These are phyloP conservation scores for Drosophila neotestacea DNA, from an alignment of 2,888 invertebrate species.

Conservation along the genomic window DNA sequence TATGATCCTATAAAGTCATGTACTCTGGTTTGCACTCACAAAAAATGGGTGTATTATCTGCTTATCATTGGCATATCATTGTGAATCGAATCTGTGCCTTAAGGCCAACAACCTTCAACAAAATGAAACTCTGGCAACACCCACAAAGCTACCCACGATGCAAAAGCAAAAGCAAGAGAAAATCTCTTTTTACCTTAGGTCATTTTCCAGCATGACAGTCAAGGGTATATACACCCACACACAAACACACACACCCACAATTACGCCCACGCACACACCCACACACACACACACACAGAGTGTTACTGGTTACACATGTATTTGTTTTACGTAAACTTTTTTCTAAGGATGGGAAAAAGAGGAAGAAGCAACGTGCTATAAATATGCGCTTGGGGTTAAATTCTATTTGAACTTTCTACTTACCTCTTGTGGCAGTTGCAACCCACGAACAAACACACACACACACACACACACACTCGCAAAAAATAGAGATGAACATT, in stretches of 20 bases:
- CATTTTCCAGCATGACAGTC: slow-evolving; percentile 67
- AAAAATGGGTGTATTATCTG: slow-evolving; percentile 16
- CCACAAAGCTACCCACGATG: slow-evolving; percentile 32
- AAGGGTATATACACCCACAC: slow-evolving; percentile 43
- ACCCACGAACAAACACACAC: not conserved
- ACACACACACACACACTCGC: not conserved
- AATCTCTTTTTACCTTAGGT: slow-evolving; percentile 76
- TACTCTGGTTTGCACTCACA: not conserved
- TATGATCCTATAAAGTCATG: not conserved
- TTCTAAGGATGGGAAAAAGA: not conserved
- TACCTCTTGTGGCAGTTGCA: slow-evolving; percentile 37
- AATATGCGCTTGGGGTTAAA: slow-evolving; percentile 77
- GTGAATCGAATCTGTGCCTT: slow-evolving; percentile 43
- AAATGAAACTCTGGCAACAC: slow-evolving; percentile 27
- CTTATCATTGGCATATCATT: slow-evolving; percentile 59
- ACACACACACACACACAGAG: not conserved
- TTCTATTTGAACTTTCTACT: slow-evolving; percentile 76
- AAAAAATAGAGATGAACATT: slow-evolving; percentile 51
- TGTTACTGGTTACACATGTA: slow-evolving; percentile 46
- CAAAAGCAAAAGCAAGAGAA: slow-evolving; percentile 46
- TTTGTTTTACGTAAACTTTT: slow-evolving; percentile 52
- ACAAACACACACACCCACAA: slow-evolving; percentile 1
- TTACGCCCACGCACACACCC: slow-evolving; percentile 7
- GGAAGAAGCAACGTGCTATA: slow-evolving; percentile 51
- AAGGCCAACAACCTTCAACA: slow-evolving; percentile 67